Evolutionary conservation across 1,140 invertebrate genomes (phyloP), one percentile per base, ranked within the genome.

Genomic region (Euwallacea similis): DNA sequence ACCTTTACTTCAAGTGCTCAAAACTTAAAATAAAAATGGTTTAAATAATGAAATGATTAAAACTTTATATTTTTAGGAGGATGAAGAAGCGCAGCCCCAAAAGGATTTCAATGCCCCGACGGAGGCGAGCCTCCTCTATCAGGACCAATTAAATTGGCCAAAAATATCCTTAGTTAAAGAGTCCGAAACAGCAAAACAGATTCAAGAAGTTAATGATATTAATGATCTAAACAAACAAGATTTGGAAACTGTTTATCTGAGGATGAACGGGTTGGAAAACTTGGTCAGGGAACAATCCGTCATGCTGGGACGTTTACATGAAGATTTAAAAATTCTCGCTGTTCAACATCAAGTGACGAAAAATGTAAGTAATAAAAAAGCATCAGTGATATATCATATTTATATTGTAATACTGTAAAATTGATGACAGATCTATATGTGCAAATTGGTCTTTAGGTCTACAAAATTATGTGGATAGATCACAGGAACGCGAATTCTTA

Each of bases 91-190:
- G 65, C 56, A 61, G n/a, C 68, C 74, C 0, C 68, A 73, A 56
- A 73, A 75, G 50, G 74, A 75, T 21, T 75, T 70, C 58, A 71
- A 64, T 7, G 71, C 46, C 8, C 15, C 53, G 8, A 65, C 44
- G 9, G 70, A 73, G 9, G 69, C n/a, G n/a, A 64, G 10, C 42
- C 16, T 69, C 4, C 11, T 68, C 2, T 75, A 73, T 47, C 71
- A 66, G 46, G 71, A 75, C 6, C 42, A 55, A 9, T 10, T 65
- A 55, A 73, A 71, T 9, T 74, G 85, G 85, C 81, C 81, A 6
- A 82, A 84, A 76, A 82, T 85, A 55, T 80, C 84, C 53, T 75
- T 81, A 7, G 73, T 75, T 7, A 79, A 81, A 69, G 79, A 78
- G 7, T 66, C 44, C 42, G 66, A 71, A 7, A 54, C 65, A 13